These are phyloP conservation scores for Drosophila ohnishii DNA, from an alignment of 1,140 invertebrate species.

Conservation along the genomic window DNA sequence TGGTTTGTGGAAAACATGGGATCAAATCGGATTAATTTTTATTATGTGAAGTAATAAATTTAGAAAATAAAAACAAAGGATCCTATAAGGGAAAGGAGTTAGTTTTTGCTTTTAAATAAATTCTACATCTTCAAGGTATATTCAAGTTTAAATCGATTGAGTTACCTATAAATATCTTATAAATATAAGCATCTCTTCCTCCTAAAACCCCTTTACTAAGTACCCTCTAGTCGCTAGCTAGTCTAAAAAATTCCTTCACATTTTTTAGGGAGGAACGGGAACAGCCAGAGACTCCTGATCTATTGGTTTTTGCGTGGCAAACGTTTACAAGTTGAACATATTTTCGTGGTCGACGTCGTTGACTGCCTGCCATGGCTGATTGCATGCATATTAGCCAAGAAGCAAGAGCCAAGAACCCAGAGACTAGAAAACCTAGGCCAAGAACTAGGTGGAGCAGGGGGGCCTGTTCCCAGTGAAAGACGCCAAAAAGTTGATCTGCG, in stretches of 20 bases:
- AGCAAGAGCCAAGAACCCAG: constrained; percentile 11
- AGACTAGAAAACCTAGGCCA: constrained; percentile 19
- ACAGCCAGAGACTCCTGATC: constrained; percentile 59
- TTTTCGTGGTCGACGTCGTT: constrained; percentile 61
- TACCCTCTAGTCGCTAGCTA: background rate
- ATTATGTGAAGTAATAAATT: background rate
- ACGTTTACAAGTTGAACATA: constrained; percentile 70
- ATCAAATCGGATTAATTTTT: background rate
- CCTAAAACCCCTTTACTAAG: background rate
- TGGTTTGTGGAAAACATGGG: constrained; percentile 1
- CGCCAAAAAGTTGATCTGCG: constrained; percentile 65
- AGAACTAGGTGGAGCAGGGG: background rate
- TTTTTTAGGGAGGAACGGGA: constrained; percentile 26
- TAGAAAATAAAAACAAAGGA: background rate
- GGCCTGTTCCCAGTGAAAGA: constrained; percentile 26
- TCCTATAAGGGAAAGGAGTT: too few species aligned
- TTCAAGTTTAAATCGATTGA: too few species aligned
- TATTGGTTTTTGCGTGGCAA: constrained; percentile 76
- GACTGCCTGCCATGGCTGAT: constrained; percentile 47
- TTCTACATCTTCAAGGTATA: too few species aligned
- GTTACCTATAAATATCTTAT: background rate
- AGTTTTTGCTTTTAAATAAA: too few species aligned
- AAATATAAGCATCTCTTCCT: background rate
- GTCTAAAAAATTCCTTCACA: background rate
- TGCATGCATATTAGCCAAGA: constrained; percentile 79